Conservation (phyloP, 1,140 invertebrate species). For the Plutomurus gul region DNA sequence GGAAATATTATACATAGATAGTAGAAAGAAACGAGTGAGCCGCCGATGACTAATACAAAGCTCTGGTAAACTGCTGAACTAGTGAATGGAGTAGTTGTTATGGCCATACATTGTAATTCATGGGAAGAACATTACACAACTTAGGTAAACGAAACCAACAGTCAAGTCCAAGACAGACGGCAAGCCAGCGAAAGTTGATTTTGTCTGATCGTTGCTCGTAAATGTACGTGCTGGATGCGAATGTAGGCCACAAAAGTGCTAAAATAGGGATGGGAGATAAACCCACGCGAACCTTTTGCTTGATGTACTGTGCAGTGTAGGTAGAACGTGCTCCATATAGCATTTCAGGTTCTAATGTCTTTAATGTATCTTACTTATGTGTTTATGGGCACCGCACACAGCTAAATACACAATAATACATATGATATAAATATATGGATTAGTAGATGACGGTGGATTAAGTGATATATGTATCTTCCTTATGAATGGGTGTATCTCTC, state of each 20-base stretch:
- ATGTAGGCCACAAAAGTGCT: constrained; percentile 41
- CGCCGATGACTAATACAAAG: too few species aligned
- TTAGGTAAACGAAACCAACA: constrained; percentile 15
- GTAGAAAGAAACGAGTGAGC: background rate
- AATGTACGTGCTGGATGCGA: background rate
- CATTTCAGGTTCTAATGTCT: too few species aligned
- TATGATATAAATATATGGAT: too few species aligned
- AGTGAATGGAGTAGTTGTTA: too few species aligned
- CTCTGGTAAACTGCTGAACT: too few species aligned
- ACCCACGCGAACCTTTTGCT: background rate
- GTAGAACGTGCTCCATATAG: background rate
- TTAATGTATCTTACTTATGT: too few species aligned
- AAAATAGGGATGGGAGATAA: constrained; percentile 32
- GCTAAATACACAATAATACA: too few species aligned
- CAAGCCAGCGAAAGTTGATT: too few species aligned
- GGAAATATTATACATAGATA: constrained; percentile 15
- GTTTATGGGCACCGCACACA: too few species aligned
- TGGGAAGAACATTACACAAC: background rate
- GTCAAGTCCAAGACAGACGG: background rate
- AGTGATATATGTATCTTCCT: background rate
- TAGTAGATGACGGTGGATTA: background rate
- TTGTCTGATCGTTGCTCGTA: background rate
- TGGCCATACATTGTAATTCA: background rate
- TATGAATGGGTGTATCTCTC: background rate
- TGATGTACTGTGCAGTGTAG: background rate